Base-by-base conservation (phyloP, 2,113 vertebrate species). In the Polypterus senegalus region DNA sequence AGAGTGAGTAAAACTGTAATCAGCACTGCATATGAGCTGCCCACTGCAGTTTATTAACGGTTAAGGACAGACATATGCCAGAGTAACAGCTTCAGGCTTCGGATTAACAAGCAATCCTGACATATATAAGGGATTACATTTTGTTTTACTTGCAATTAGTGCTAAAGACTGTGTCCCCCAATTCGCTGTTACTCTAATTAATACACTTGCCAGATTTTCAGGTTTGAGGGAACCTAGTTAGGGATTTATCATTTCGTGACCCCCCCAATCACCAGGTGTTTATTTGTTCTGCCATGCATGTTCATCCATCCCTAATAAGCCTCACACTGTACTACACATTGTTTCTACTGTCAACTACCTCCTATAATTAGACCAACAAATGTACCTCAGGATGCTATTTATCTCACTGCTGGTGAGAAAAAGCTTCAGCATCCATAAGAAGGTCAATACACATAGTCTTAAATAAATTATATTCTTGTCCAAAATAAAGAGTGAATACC, bases 331-430 rank as follows among this genome's bases (percentile, higher is more conserved):
- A 27, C 27, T 46, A 61, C 7, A 49, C 60, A 53, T 46, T 46
- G 51, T 53, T 61, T 54, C 46, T 10, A 46, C 51, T 54, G 60
- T 61, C 60, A 54, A 52, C 11, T 2, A 46, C 46, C 8, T 46
- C 54, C 51, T 61, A 61, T 61, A 61, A 61, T 61, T 54, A 61
- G 59, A 48, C 47, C 59, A 10, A 48, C 47, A 48, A 60, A 57
- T 49, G 59, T 11, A 60, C 48, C 59, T 59, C 47, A 11, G 60
- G 49, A 61, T 54, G 60, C 43, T 49, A 61, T 53, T 54, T 43
- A 47, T 61, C 60, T 61, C 60, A 54, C 51, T 45, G 51, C 60
- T 53, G 51, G 60, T 46, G 60, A 54, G 43, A 61, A 46, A 3
- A 45, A 46, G 52, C 52, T 27, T 5, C 60, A 48, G 48, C 8